Conservation (phyloP, 2,888 invertebrate genomes). For the Ceratothoa steindachneri region DNA sequence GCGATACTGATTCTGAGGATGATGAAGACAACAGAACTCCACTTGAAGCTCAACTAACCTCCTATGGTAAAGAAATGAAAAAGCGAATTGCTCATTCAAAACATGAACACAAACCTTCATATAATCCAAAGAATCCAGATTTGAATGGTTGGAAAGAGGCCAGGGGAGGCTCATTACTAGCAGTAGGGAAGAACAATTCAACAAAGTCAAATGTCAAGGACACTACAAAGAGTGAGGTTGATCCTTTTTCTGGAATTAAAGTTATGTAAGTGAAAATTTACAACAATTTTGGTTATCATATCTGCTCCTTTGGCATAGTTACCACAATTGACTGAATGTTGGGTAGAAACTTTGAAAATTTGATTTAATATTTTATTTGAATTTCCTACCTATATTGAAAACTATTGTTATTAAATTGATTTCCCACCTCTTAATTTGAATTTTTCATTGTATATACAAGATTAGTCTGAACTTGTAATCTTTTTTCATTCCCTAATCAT, state of each 20-base stretch:
- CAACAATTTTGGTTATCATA: not conserved
- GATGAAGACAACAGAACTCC: slow-evolving; percentile 73
- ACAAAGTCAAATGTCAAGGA: slow-evolving; percentile 2
- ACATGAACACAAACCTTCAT: not conserved
- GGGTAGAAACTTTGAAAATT: too few species aligned
- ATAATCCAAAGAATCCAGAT: not conserved
- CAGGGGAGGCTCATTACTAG: slow-evolving; percentile 28
- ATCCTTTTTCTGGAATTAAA: slow-evolving; percentile 34
- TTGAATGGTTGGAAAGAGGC: slow-evolving; percentile 27
- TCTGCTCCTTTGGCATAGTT: too few species aligned
- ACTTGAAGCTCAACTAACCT: slow-evolving; percentile 65
- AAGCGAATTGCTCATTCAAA: slow-evolving; percentile 60
- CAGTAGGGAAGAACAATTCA: slow-evolving; percentile 16
- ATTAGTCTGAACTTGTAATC: too few species aligned
- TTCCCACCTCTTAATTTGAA: too few species aligned
- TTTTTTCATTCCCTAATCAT: too few species aligned
- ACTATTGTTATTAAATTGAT: too few species aligned
- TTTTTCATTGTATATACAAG: too few species aligned
- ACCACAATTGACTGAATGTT: too few species aligned
- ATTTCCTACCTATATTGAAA: too few species aligned
- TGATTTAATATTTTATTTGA: too few species aligned
- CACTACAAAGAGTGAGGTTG: slow-evolving; percentile 22
- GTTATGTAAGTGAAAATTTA: slow-evolving; percentile 29
- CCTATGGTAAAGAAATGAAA: slow-evolving; percentile 61
- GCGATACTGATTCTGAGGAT: slow-evolving; percentile 66